Conservation (phyloP, 1,140 invertebrate genomes). For the Oreohelix idahoensis region DNA sequence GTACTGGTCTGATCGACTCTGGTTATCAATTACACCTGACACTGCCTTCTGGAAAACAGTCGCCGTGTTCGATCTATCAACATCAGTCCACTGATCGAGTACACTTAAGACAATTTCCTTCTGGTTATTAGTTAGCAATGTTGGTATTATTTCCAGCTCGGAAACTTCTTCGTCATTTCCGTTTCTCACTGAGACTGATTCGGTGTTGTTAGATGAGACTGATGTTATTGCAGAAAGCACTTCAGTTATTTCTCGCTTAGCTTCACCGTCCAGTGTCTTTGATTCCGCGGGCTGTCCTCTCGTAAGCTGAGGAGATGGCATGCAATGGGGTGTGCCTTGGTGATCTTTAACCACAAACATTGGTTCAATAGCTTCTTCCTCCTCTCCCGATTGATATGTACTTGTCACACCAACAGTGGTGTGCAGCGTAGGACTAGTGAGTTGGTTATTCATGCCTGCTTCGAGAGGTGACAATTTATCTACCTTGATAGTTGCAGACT, state of each 20-base stretch:
- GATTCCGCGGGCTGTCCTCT: neutral
- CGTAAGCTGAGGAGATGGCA: neutral
- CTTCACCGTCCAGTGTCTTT: neutral
- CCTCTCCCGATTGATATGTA: neutral
- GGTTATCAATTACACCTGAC: neutral
- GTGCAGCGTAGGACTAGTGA: neutral
- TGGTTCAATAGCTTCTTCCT: slow-evolving; percentile 8
- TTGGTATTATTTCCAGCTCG: neutral
- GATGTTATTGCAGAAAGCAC: neutral
- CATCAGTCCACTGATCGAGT: neutral
- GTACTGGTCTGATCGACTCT: neutral
- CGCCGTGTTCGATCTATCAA: neutral
- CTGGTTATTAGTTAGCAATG: neutral
- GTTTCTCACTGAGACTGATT: neutral
- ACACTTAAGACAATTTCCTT: neutral
- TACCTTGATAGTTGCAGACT: neutral
- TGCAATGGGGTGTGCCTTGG: slow-evolving; percentile 5
- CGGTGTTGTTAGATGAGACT: neutral
- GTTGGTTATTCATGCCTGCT: neutral
- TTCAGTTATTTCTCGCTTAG: neutral
- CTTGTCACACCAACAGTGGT: slow-evolving; percentile 12
- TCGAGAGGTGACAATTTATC: neutral
- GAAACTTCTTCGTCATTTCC: neutral
- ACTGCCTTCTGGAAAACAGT: neutral
- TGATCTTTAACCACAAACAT: neutral